These are phyloP conservation scores for Ophion ventricosus DNA, from an alignment of 2,888 invertebrate genomes.

Conservation along the genomic window DNA sequence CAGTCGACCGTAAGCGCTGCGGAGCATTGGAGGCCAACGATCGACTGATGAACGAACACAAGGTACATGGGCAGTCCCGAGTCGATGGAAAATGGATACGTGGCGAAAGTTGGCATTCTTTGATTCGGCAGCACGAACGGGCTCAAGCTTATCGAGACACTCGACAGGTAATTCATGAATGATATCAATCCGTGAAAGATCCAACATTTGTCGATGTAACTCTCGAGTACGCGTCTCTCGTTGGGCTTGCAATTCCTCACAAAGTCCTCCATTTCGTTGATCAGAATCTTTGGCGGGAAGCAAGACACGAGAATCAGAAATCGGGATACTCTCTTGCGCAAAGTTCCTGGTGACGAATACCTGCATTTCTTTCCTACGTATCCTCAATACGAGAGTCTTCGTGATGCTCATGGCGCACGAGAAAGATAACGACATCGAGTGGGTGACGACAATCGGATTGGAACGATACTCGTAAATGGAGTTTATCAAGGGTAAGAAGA, in stretches of 20 bases:
- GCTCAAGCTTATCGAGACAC: conserved; percentile 60
- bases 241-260: conserved; percentile 10
- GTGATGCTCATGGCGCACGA: conserved; percentile 67
- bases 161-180: conserved; percentile 57
- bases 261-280: conserved; percentile 46
- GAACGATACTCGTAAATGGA: conserved; percentile 68
- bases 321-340: not conserved
- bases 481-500: conserved; percentile 68
- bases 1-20: conserved; percentile 68
- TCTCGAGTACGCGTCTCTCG: conserved; percentile 16
- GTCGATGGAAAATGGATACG: conserved; percentile 62
- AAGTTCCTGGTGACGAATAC: conserved; percentile 57
- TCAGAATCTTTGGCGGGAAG: not conserved
- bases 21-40: conserved; percentile 50
- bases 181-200: conserved; percentile 55
- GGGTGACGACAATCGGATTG: conserved; percentile 66
- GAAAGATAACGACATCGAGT: conserved; percentile 70
- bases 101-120: conserved; percentile 58
- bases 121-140: conserved; percentile 64
- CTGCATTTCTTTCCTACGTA: conserved; percentile 67
- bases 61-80: conserved; percentile 33
- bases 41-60: conserved; percentile 54
- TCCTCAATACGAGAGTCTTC: conserved; percentile 69
- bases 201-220: conserved; percentile 39
- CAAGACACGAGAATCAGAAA: not conserved